phyloP scores from a whole-genome alignment of 2,888 invertebrate species.

The Lottia scabra region DNA sequence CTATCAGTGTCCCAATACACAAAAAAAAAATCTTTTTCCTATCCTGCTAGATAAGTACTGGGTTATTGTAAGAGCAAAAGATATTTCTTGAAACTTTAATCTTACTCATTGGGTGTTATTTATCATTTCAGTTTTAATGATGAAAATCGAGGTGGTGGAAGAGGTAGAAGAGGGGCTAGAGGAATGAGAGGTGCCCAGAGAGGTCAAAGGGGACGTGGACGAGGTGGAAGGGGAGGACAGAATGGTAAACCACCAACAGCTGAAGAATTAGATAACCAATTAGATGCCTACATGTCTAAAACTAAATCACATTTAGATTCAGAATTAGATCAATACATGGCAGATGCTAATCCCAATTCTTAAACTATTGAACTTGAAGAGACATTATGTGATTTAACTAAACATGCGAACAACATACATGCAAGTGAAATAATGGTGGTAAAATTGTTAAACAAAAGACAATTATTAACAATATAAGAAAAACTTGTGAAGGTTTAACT shows the following conservation, averaged over 20 bases:
- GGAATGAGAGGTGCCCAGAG: slow-evolving; percentile 40
- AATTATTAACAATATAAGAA: too few relatives aligned
- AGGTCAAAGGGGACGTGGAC: slow-evolving; percentile 35
- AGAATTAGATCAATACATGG: slow-evolving; percentile 75
- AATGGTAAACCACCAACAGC: slow-evolving; percentile 43
- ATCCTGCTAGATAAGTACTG: too few relatives aligned
- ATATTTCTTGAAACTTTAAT: background rate
- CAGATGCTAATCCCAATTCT: slow-evolving; percentile 60
- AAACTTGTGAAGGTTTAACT: too few relatives aligned
- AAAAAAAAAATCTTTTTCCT: too few relatives aligned
- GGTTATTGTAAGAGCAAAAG: background rate
- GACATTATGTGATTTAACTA: too few relatives aligned
- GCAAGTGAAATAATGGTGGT: too few relatives aligned
- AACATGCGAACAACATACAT: too few relatives aligned
- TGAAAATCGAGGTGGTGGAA: slow-evolving; percentile 29
- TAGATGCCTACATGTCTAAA: slow-evolving; percentile 81
- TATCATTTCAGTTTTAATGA: slow-evolving; percentile 41
- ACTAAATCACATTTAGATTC: slow-evolving; percentile 74
- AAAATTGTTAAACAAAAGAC: too few relatives aligned
- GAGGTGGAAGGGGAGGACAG: slow-evolving; percentile 43
- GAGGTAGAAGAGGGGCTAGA: slow-evolving; percentile 24
- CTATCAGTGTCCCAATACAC: too few relatives aligned
- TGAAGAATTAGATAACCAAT: slow-evolving; percentile 78
- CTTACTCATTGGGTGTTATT: background rate
- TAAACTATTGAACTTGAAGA: too few relatives aligned